phyloP scores from a whole-genome alignment of 2,113 vertebrate genomes.

The Aspiorhynchus laticeps region DNA sequence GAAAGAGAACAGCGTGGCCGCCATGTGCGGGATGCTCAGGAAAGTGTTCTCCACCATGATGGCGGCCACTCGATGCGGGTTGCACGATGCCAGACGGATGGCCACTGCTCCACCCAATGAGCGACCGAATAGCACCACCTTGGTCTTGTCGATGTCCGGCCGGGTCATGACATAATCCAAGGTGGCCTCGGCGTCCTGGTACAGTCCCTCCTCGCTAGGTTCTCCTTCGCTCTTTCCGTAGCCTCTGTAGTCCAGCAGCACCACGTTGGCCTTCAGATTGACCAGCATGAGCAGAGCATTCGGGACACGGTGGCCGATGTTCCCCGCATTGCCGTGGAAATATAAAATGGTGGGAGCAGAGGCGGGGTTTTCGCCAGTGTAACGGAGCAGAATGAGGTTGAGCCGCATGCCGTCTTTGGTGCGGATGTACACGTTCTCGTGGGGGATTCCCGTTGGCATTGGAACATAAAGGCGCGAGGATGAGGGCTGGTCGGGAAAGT shows the following conservation, averaged over 20 bases:
- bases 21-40: constrained; percentile 98
- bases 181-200: constrained; percentile 92
- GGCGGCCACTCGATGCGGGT: constrained; percentile 93
- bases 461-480: constrained; percentile 97
- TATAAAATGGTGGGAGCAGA: constrained; percentile 93
- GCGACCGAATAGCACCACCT: constrained; percentile 95
- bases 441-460: constrained; percentile 94
- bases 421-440: constrained; percentile 93
- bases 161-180: constrained; percentile 96
- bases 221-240: constrained; percentile 98
- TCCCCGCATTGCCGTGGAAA: constrained; percentile 97
- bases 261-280: constrained; percentile 94
- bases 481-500: constrained; percentile 97
- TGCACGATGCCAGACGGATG: constrained; percentile 91
- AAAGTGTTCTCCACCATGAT: constrained; percentile 98
- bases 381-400: constrained; percentile 92
- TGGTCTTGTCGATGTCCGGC: constrained; percentile 97
- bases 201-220: constrained; percentile 91
- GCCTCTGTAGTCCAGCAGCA: constrained; percentile 95
- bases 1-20: constrained; percentile 96
- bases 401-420: constrained; percentile 96
- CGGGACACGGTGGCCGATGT: constrained; percentile 94
- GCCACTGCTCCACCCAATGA: constrained; percentile 97
- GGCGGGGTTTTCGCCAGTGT: constrained; percentile 86
- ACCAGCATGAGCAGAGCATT: constrained; percentile 97